phyloP scores from a whole-genome alignment of 92 coral and sea anemone genomes.

The Metridium senile region DNA sequence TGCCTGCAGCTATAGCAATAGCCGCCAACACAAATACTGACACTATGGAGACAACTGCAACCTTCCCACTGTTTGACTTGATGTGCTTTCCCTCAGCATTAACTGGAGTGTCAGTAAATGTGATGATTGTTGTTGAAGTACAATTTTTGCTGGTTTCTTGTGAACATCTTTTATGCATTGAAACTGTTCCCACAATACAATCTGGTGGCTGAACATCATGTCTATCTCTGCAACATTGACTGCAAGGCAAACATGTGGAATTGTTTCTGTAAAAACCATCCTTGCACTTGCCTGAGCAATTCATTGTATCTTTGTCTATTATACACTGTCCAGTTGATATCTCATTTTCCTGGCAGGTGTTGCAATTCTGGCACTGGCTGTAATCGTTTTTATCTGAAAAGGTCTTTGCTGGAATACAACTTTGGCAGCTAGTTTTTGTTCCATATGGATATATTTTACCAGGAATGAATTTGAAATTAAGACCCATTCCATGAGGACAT shows the following conservation, averaged over 20 bases:
- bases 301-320: neutral
- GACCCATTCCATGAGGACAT: neutral
- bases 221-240: neutral
- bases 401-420: neutral
- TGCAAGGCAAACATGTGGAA: neutral
- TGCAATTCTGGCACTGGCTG: neutral
- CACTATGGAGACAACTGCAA: too few relatives aligned
- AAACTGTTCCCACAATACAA: too few relatives aligned
- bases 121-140: neutral
- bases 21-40: too few relatives aligned
- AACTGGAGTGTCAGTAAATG: neutral
- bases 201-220: too few relatives aligned
- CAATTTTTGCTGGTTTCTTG: too few relatives aligned
- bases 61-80: too few relatives aligned
- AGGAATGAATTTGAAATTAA: neutral
- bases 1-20: too few relatives aligned
- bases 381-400: neutral
- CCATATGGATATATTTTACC: neutral
- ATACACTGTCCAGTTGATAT: neutral
- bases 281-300: neutral
- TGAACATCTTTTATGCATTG: too few relatives aligned
- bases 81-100: neutral
- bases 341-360: neutral
- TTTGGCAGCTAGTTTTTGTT: neutral
- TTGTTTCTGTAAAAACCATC: neutral